Conservation (phyloP, 2,888 invertebrate species). For the Coleophora deauratella region DNA sequence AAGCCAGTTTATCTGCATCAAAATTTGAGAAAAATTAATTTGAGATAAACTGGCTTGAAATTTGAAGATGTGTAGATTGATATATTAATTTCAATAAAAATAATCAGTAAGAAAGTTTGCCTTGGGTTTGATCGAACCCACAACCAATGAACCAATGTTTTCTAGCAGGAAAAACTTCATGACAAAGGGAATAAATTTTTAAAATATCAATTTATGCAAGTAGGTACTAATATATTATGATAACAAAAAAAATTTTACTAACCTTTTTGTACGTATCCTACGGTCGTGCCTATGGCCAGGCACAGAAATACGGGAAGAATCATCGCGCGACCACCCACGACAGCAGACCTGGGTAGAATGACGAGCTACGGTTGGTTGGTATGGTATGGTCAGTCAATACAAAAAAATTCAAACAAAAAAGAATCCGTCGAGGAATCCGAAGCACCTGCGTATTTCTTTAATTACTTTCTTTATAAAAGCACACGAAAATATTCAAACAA, state of each 20-base stretch:
- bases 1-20: too few relatives aligned
- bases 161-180: too few relatives aligned
- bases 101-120: too few relatives aligned
- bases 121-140: too few relatives aligned
- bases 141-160: too few relatives aligned
- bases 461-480: conserved; percentile 10
- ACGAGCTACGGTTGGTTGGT: conserved; percentile 1
- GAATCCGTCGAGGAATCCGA: conserved; percentile 8
- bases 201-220: too few relatives aligned
- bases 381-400: too few relatives aligned
- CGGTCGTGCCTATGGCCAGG: conserved; percentile 35
- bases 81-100: too few relatives aligned
- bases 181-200: too few relatives aligned
- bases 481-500: conserved; percentile 14
- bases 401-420: neutral
- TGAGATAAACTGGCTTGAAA: too few relatives aligned
- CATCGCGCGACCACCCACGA: conserved; percentile 23
- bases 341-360: conserved; percentile 33
- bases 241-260: conserved; percentile 17
- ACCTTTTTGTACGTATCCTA: conserved; percentile 50
- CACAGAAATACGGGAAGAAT: conserved; percentile 40
- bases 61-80: too few relatives aligned
- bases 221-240: neutral
- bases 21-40: too few relatives aligned
- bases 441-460: conserved; percentile 10